phyloP scores from a whole-genome alignment of 2,888 invertebrate genomes.

The Hipparchia sbordonii region DNA sequence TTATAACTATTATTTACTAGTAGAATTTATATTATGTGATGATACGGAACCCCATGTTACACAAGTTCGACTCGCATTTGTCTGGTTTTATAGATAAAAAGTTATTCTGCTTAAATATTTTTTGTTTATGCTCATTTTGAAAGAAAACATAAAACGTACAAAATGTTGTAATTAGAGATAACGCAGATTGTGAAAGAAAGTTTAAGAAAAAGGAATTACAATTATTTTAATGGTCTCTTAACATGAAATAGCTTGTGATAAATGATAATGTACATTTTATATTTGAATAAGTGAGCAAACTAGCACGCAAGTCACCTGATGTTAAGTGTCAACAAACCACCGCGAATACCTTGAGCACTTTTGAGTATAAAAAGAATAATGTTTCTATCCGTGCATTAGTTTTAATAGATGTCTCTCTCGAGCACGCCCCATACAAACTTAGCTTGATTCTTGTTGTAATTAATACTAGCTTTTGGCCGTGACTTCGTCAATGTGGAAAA shows the following conservation, averaged over 20 bases:
- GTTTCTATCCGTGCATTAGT: too few relatives aligned
- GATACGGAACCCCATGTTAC: too few relatives aligned
- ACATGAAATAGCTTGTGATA: not conserved
- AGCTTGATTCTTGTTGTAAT: too few relatives aligned
- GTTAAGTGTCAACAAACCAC: not conserved
- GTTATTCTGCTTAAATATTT: not conserved
- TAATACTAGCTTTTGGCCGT: too few relatives aligned
- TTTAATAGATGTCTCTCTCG: too few relatives aligned
- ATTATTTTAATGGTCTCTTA: not conserved
- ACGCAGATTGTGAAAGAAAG: not conserved
- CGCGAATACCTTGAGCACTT: too few relatives aligned
- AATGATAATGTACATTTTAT: not conserved
- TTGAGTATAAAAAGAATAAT: too few relatives aligned
- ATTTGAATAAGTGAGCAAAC: not conserved
- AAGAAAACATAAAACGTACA: not conserved
- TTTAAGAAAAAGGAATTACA: not conserved
- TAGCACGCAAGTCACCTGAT: not conserved
- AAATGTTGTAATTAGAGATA: not conserved
- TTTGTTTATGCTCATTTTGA: conserved; percentile 3
- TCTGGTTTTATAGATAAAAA: not conserved
- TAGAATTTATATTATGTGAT: too few relatives aligned
- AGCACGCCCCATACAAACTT: too few relatives aligned
- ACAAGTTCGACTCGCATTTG: too few relatives aligned
- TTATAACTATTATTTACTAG: too few relatives aligned
- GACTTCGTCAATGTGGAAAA: too few relatives aligned